Percentiles rank a stretch among this genome's conserved stretches.
Conservation (phyloP, 2,888 invertebrate genomes). For the Ethmia dodecea region DNA sequence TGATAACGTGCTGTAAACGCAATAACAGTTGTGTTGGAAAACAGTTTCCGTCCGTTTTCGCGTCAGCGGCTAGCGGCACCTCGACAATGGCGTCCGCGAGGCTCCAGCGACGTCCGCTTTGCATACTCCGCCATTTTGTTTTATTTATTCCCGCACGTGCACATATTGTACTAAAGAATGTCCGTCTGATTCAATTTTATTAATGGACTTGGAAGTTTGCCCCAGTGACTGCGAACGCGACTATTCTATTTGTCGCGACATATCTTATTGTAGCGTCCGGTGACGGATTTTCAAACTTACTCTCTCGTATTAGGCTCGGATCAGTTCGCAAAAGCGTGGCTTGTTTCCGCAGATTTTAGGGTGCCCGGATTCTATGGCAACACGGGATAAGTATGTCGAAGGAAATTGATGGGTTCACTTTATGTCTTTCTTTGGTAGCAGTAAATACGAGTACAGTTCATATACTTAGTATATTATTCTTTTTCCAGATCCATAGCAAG, state of each 20-base stretch:
- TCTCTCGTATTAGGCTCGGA: conserved; percentile 30
- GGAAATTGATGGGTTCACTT: no score
- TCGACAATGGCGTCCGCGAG: background rate
- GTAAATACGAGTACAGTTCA: no score
- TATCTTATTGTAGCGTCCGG: conserved; percentile 36
- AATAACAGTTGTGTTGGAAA: no score
- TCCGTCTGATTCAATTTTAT: conserved; percentile 76
- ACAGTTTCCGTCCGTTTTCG: background rate
- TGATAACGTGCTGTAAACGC: no score
- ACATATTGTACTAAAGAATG: conserved; percentile 69
- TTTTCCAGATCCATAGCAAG: no score
- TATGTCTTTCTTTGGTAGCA: no score
- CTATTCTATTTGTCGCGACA: conserved; percentile 60
- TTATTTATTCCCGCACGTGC: conserved; percentile 68
- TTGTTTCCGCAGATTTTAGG: no score
- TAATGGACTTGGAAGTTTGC: conserved; percentile 77
- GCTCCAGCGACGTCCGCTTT: conserved; percentile 1
- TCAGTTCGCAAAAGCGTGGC: conserved; percentile 26
- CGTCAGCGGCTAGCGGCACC: background rate
- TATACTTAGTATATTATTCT: no score
- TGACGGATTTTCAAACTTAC: conserved; percentile 42
- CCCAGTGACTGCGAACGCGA: conserved; percentile 68
- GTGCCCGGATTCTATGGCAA: no score
- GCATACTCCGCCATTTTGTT: conserved; percentile 20
- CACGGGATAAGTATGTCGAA: no score